phyloP scores from a whole-genome alignment of 1,140 invertebrate species.

The Berghia stephanieae region DNA sequence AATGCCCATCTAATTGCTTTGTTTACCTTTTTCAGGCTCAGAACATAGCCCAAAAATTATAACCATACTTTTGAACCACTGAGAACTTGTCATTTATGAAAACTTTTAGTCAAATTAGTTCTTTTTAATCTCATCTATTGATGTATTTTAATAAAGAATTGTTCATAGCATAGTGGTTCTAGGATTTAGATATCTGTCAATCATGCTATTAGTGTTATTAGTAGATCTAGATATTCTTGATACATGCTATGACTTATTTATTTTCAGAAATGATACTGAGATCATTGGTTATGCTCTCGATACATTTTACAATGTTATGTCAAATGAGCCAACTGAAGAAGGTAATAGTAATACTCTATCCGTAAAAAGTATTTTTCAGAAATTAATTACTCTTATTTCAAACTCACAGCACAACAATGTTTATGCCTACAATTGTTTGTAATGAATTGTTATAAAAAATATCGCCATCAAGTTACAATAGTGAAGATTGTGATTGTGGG shows the following conservation, averaged over 20 bases:
- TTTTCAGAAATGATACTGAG: conserved; percentile 82
- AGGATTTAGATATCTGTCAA: neutral
- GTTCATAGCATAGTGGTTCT: no score
- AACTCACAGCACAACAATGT: no score
- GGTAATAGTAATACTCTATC: conserved; percentile 44
- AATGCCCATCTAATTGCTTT: no score
- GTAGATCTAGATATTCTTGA: neutral
- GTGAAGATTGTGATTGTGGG: no score
- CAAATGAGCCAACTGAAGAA: conserved; percentile 77
- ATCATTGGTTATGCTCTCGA: conserved; percentile 92
- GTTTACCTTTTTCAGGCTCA: no score
- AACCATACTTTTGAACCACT: no score
- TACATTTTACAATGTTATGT: conserved; percentile 89
- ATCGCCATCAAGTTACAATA: no score
- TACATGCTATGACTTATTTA: neutral
- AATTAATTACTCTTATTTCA: no score
- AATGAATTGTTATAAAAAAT: neutral
- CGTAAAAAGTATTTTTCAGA: neutral
- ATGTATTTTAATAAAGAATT: no score
- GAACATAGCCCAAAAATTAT: no score
- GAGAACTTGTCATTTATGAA: no score
- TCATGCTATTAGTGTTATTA: neutral
- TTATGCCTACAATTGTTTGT: neutral
- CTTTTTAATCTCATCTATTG: neutral
- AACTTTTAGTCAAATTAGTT: no score